Base-by-base conservation (phyloP, 2,113 vertebrate genomes). In the Takifugu bimaculatus region DNA sequence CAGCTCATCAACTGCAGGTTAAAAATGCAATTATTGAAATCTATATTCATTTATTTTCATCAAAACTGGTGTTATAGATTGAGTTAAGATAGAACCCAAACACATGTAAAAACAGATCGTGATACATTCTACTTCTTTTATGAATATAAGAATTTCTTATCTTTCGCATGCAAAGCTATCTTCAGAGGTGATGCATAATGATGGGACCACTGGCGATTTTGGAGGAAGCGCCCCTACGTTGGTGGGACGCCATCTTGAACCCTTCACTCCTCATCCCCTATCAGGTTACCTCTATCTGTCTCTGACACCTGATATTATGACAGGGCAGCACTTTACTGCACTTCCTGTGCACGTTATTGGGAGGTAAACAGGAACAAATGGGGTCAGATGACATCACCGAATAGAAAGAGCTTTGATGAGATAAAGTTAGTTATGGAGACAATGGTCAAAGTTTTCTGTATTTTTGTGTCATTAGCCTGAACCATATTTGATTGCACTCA, bases 1-100 rank as follows among this genome's bases (percentile, higher is more conserved):
- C 79, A 39, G 54, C 78, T 13, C 74, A 70, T 73, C 86, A 88
- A 43, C 68, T 83, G 58, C 88, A 95, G 94, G 94, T 26, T 97
- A 85, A n/a, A 50, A 35, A 25, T 4, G n/a, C 45, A n/a, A 15
- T 47, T 47, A 6, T 47, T 13, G 7, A 39, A 9, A 39, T 39
- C 5, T 39, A 11, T 11, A 39, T 39, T 39, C 35, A 6, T 39
- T 39, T 10, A 11, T n/a, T n/a, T n/a, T n/a, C 7, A 39, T 10
- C 11, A 10, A 35, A 5, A 7, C 4, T 35, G 32, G 5, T 35
- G 32, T 35, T 7, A 35, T 29, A 29, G 28, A 32, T 32, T 39
- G 11, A 39, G 7, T 10, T 2, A 6, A 39, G 35, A 10, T 11
- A 7, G 9, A 39, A 39, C 3, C 35, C 35, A 39, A 20, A 11